Percentiles rank a stretch among this genome's conserved stretches.
These are phyloP conservation scores for Passer domesticus DNA, from an alignment of 2,113 vertebrate genomes.

Conservation along the genomic window DNA sequence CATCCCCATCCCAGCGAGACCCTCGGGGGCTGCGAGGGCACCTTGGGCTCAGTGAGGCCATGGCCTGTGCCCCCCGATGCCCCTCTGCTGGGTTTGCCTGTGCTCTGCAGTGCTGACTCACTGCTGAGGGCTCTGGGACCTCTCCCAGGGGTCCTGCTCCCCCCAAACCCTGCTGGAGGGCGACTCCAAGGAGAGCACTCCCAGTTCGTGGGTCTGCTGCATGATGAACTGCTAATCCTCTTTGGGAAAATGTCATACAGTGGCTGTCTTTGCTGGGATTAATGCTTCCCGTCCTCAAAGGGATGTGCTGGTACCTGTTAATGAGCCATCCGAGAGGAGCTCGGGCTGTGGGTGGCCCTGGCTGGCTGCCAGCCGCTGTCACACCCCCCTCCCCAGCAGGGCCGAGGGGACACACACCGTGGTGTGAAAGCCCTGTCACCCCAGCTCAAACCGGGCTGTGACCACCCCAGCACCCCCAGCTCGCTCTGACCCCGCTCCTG, in stretches of 20 bases:
- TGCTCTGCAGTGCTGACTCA: accelerated
- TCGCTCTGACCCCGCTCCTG: accelerated
- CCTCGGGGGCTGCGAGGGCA: accelerated
- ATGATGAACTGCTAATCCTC: neutral
- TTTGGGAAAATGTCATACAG: accelerated
- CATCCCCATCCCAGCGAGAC: neutral
- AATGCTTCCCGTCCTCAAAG: neutral
- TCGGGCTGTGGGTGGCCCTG: neutral
- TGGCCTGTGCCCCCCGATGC: neutral
- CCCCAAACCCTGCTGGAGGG: neutral
- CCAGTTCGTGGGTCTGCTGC: accelerated
- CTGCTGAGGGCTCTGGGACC: neutral
- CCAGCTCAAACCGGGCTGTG: accelerated
- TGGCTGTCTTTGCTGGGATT: accelerated
- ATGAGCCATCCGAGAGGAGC: neutral
- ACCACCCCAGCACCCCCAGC: neutral
- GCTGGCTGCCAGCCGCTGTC: neutral
- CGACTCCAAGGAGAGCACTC: neutral
- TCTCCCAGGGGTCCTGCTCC: neutral
- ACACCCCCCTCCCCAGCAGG: neutral
- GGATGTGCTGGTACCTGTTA: neutral
- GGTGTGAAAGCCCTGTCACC: neutral
- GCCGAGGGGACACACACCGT: accelerated
- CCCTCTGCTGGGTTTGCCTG: neutral
- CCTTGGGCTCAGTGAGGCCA: neutral